phyloP scores from a whole-genome alignment of 2,888 invertebrate genomes.

The Pristionchus entomophagus region DNA sequence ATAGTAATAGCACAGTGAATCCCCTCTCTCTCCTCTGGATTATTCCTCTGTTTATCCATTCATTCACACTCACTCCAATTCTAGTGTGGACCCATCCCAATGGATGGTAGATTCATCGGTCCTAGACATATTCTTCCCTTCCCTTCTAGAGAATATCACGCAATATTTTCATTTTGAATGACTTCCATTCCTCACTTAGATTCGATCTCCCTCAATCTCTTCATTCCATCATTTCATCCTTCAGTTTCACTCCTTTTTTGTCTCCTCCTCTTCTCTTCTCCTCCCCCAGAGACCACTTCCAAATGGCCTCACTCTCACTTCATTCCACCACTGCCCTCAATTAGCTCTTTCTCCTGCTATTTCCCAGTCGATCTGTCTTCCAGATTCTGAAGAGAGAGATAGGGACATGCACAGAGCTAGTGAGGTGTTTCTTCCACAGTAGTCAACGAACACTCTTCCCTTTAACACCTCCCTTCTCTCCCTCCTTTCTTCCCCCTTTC shows the following conservation, averaged over 20 bases:
- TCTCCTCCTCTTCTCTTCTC: conserved; percentile 25
- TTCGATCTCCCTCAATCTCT: not conserved
- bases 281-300: conserved; percentile 22
- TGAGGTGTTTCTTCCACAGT: conserved; percentile 11
- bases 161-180: conserved; percentile 31
- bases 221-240: not conserved
- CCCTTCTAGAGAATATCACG: not conserved
- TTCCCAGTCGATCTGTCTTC: not conserved
- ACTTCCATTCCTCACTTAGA: not conserved
- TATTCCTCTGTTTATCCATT: conserved; percentile 26
- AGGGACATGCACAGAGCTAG: too few relatives aligned
- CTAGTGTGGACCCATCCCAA: not conserved
- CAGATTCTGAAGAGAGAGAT: not conserved
- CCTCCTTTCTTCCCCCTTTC: not conserved
- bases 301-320: conserved; percentile 28
- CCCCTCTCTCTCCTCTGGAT: not conserved
- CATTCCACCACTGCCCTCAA: not conserved
- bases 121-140: not conserved
- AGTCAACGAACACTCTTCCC: not conserved
- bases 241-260: conserved; percentile 6
- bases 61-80: not conserved
- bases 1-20: conserved; percentile 17
- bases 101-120: not conserved
- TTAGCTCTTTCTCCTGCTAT: not conserved
- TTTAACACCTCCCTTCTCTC: too few relatives aligned